Percentiles rank a stretch among this genome's conserved stretches.
These are phyloP conservation scores for Gymnodraco acuticeps DNA, from an alignment of 2,797 vertebrate genomes.

Conservation along the genomic window DNA sequence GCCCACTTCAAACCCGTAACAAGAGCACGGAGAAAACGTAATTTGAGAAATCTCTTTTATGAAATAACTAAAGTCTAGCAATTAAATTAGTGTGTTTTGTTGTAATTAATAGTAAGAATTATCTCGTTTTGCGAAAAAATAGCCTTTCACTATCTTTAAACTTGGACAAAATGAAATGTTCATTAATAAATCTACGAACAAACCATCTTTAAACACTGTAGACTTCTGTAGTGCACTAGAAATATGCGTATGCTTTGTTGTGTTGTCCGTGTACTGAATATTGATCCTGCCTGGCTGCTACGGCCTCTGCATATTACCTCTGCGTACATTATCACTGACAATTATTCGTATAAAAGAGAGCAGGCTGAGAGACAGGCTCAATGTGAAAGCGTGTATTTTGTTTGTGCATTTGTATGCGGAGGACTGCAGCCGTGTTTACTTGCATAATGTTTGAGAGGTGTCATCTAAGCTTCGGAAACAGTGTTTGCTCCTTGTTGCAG, in stretches of 20 bases:
- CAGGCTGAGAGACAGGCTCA: neutral
- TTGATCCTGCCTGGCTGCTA: slow-evolving; percentile 19
- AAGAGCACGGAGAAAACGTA: too few relatives aligned
- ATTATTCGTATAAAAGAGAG: slow-evolving; percentile 7
- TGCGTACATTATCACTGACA: slow-evolving; percentile 25
- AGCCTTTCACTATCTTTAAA: too few relatives aligned
- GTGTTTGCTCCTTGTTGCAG: slow-evolving; percentile 50
- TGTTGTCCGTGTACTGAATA: slow-evolving; percentile 14
- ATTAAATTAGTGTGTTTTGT: too few relatives aligned
- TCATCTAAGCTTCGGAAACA: slow-evolving; percentile 41
- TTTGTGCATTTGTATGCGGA: slow-evolving; percentile 32
- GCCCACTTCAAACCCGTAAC: too few relatives aligned
- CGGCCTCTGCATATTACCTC: slow-evolving; percentile 29
- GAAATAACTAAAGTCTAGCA: too few relatives aligned
- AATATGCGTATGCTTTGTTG: neutral
- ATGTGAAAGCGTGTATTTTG: neutral
- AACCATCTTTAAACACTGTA: neutral
- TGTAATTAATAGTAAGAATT: too few relatives aligned
- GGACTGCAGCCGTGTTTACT: slow-evolving; percentile 49
- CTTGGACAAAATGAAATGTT: neutral
- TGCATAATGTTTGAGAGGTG: slow-evolving; percentile 54
- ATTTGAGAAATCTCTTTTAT: too few relatives aligned
- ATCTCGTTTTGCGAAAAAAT: too few relatives aligned
- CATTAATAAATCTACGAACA: neutral
- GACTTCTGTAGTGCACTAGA: neutral